Conservation (phyloP, 2,888 invertebrate genomes). For the Pharmacophagus antenor region DNA sequence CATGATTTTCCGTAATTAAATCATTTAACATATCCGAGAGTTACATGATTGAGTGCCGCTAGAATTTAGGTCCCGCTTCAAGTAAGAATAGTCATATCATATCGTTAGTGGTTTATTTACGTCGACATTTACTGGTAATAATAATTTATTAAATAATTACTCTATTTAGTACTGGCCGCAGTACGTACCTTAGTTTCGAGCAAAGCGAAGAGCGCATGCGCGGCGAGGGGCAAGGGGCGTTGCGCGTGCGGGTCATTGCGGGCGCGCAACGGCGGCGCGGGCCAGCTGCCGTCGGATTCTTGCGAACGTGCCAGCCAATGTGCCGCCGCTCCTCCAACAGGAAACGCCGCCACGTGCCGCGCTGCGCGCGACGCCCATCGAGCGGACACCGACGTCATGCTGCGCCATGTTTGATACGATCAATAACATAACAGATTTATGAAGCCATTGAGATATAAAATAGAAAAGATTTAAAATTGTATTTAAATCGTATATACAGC, state of each 20-base stretch:
- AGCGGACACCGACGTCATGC: constrained; percentile 68
- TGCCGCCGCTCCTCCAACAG: constrained; percentile 78
- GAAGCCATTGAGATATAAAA: too few relatives aligned
- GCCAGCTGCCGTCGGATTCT: constrained; percentile 87
- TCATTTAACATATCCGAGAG: too few relatives aligned
- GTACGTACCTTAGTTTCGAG: constrained; percentile 79
- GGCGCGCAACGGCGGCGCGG: constrained; percentile 78
- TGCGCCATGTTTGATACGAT: constrained; percentile 35
- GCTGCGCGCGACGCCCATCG: constrained; percentile 68
- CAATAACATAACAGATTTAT: background rate
- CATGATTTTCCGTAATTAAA: too few relatives aligned
- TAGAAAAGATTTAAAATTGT: too few relatives aligned
- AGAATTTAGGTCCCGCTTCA: too few relatives aligned
- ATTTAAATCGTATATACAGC: too few relatives aligned
- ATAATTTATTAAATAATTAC: too few relatives aligned
- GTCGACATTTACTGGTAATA: too few relatives aligned
- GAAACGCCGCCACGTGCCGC: constrained; percentile 60
- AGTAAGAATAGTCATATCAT: too few relatives aligned
- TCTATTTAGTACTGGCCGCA: too few relatives aligned
- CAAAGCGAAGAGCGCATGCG: constrained; percentile 89
- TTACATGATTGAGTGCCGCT: too few relatives aligned
- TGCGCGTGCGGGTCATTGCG: constrained; percentile 74
- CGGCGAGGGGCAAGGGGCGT: constrained; percentile 84
- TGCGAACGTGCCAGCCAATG: constrained; percentile 89
- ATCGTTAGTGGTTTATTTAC: too few relatives aligned